Evolutionary conservation across 2,113 vertebrate genomes (phyloP).

Genomic region (Hippocampus guttulatus): DNA sequence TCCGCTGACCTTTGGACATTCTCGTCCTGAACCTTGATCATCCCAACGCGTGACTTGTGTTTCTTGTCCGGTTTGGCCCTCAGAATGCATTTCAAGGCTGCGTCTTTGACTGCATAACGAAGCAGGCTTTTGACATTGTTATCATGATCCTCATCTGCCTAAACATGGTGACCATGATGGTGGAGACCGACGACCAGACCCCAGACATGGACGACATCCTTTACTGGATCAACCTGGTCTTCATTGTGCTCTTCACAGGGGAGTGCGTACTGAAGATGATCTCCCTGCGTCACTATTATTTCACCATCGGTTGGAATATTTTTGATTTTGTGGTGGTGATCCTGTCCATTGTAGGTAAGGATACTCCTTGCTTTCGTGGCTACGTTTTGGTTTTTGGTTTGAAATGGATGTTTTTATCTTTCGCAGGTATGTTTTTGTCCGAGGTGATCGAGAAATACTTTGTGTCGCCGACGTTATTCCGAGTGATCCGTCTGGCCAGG

Average conservation of each 20-base stretch:
- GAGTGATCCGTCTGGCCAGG: slow-evolving; percentile 89
- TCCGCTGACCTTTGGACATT: neutral
- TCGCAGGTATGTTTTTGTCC: slow-evolving; percentile 89
- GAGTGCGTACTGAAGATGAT: slow-evolving; percentile 91
- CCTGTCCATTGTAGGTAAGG: slow-evolving; percentile 95
- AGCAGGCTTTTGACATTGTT: slow-evolving; percentile 93
- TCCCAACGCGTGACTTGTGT: neutral
- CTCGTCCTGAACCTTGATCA: neutral
- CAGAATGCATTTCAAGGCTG: slow-evolving; percentile 96
- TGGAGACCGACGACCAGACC: slow-evolving; percentile 93
- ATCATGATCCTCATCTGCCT: slow-evolving; percentile 99
- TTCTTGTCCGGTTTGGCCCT: slow-evolving; percentile 7
- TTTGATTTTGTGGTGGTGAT: slow-evolving; percentile 99
- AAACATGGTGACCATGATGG: slow-evolving; percentile 99
- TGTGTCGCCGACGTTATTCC: slow-evolving; percentile 89
- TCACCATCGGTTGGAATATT: slow-evolving; percentile 96
- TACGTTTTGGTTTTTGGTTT: neutral
- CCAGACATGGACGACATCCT: slow-evolving; percentile 80
- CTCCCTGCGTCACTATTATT: slow-evolving; percentile 93
- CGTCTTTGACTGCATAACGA: slow-evolving; percentile 93
- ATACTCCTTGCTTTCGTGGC: neutral
- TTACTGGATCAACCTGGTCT: slow-evolving; percentile 91
- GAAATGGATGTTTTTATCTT: neutral
- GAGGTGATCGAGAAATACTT: slow-evolving; percentile 92
- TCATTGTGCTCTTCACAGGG: slow-evolving; percentile 92